Percentiles rank a stretch among this genome's conserved stretches.
phyloP scores from a whole-genome alignment of 2,113 vertebrate species.

The Conger conger region DNA sequence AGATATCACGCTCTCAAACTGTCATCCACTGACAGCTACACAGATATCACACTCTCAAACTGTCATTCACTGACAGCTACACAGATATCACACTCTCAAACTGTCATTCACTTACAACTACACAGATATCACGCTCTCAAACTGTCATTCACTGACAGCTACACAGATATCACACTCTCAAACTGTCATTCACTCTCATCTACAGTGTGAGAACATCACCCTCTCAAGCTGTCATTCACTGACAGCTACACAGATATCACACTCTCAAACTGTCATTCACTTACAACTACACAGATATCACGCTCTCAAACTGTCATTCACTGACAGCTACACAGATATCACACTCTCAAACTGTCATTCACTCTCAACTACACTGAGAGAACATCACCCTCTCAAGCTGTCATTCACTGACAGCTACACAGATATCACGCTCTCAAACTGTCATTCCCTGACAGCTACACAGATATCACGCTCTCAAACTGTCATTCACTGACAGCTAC shows the following conservation, averaged over 20 bases:
- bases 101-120: background rate
- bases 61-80: too few relatives aligned
- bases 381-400: background rate
- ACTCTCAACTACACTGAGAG: background rate
- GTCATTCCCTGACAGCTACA: too few relatives aligned
- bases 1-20: too few relatives aligned
- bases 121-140: background rate
- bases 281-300: background rate
- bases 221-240: background rate
- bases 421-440: background rate
- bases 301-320: background rate
- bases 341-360: background rate
- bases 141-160: too few relatives aligned
- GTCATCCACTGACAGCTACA: background rate
- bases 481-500: background rate
- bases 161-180: too few relatives aligned
- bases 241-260: background rate
- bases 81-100: too few relatives aligned
- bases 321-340: too few relatives aligned
- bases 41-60: background rate
- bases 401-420: background rate
- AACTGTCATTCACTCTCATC: background rate
- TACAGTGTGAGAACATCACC: background rate
- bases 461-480: too few relatives aligned
- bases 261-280: background rate